Evolutionary conservation across 2,797 vertebrate genomes (phyloP).

Genomic region (Syngnathus rostellatus): DNA sequence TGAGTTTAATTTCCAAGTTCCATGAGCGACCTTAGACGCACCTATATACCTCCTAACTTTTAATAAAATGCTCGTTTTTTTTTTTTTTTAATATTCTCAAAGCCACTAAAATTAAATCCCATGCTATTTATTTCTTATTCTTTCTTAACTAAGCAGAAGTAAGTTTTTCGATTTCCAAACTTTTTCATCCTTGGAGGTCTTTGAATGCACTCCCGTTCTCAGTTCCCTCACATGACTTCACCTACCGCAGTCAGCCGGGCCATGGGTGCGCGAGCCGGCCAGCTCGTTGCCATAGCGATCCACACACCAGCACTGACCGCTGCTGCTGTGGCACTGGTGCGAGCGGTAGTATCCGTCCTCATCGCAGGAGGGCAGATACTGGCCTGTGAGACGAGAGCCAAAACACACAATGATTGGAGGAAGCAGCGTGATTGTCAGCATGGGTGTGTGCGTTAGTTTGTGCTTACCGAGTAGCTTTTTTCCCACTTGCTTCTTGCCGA

Average conservation of each 20-base stretch:
- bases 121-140: neutral
- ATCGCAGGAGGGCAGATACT: constrained; percentile 83
- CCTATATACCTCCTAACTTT: too few species aligned
- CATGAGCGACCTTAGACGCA: too few species aligned
- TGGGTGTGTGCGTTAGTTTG: constrained; percentile 16
- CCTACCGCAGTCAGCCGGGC: constrained; percentile 67
- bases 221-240: constrained; percentile 5
- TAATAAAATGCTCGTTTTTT: too few species aligned
- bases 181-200: neutral
- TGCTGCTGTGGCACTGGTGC: constrained; percentile 80
- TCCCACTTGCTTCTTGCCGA: constrained; percentile 65
- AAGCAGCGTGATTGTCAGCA: neutral
- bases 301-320: constrained; percentile 90
- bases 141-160: neutral
- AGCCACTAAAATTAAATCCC: too few species aligned
- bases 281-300: constrained; percentile 83
- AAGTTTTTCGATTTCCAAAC: neutral
- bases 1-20: too few species aligned
- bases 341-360: constrained; percentile 78
- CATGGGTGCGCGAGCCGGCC: constrained; percentile 74
- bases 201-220: constrained; percentile 10
- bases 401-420: constrained; percentile 21
- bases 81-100: too few species aligned
- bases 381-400: constrained; percentile 39
- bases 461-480: constrained; percentile 72